phyloP scores from a whole-genome alignment of 2,888 invertebrate genomes.

The Leptinotarsa rubiginosa region DNA sequence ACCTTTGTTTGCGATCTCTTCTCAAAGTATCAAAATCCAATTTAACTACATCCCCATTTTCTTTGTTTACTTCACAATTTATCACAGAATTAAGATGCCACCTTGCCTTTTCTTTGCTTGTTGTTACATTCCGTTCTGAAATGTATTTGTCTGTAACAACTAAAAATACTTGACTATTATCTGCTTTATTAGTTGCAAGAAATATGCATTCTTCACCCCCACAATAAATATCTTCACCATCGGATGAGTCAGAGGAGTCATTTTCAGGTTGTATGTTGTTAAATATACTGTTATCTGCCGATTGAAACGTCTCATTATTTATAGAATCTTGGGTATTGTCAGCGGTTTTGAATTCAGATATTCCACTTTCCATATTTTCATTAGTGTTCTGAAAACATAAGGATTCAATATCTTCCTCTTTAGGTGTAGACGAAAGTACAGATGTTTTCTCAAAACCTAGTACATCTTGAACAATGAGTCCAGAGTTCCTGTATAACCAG shows the following conservation, averaged over 20 bases:
- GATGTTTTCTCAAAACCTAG: conserved; percentile 67
- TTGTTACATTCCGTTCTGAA: conserved; percentile 61
- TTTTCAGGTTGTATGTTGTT: conserved; percentile 23
- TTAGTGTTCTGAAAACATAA: conserved; percentile 27
- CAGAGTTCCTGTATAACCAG: conserved; percentile 68
- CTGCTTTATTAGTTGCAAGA: conserved; percentile 58
- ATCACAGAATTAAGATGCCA: conserved; percentile 70
- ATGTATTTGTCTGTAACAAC: conserved; percentile 61
- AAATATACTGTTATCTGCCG: conserved; percentile 20
- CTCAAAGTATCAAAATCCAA: conserved; percentile 74
- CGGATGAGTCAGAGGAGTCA: conserved; percentile 46
- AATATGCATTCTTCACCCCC: conserved; percentile 62
- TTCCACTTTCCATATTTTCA: conserved; percentile 17
- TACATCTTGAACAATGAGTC: conserved; percentile 69
- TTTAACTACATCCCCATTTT: conserved; percentile 64
- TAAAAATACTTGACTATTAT: conserved; percentile 61
- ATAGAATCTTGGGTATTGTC: conserved; percentile 24
- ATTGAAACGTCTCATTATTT: conserved; percentile 22
- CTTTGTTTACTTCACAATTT: conserved; percentile 65
- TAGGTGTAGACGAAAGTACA: conserved; percentile 48
- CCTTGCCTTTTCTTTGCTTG: conserved; percentile 57
- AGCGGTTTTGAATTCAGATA: conserved; percentile 33
- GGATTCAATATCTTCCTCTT: conserved; percentile 33
- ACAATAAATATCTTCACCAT: conserved; percentile 58
- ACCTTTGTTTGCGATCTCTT: conserved; percentile 70